Evolutionary conservation across 2,888 invertebrate species (phyloP).

Genomic region (Pollenia angustigena): DNA sequence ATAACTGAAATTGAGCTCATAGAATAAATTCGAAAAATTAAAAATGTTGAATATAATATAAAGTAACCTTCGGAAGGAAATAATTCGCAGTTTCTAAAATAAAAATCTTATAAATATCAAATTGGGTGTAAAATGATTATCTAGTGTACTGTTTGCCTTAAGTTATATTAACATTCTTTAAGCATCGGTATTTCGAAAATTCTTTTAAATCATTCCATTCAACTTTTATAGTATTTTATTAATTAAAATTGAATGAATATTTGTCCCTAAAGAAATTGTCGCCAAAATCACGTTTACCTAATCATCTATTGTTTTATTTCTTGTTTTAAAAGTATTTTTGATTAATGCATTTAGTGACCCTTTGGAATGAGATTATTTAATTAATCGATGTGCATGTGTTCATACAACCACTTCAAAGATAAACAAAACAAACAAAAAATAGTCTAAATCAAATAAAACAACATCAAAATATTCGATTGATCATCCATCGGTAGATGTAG

Average conservation of each 20-base stretch:
- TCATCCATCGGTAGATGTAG: constrained; percentile 50
- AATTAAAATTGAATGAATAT: not conserved
- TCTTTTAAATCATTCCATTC: too few species aligned
- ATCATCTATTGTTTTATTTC: constrained; percentile 1
- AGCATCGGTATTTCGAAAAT: too few species aligned
- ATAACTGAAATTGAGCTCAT: too few species aligned
- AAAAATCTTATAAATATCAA: too few species aligned
- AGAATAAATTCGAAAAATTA: too few species aligned
- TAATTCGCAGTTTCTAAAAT: too few species aligned
- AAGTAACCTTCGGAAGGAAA: too few species aligned
- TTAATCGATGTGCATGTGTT: constrained; percentile 36
- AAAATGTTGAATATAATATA: too few species aligned
- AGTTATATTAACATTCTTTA: too few species aligned
- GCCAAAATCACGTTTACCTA: not conserved
- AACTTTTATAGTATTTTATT: not conserved
- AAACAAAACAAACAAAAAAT: constrained; percentile 24
- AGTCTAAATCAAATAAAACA: constrained; percentile 15
- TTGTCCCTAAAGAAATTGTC: not conserved
- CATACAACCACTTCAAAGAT: constrained; percentile 27
- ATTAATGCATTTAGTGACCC: not conserved
- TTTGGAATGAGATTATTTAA: constrained; percentile 1
- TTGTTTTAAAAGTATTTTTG: not conserved
- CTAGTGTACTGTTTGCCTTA: too few species aligned
- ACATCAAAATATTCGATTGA: constrained; percentile 51
- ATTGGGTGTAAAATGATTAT: too few species aligned